Evolutionary conservation across 2,888 invertebrate species (phyloP), one percentile per base, ranked within the genome.

Genomic region (Sphecodes monilicornis): DNA sequence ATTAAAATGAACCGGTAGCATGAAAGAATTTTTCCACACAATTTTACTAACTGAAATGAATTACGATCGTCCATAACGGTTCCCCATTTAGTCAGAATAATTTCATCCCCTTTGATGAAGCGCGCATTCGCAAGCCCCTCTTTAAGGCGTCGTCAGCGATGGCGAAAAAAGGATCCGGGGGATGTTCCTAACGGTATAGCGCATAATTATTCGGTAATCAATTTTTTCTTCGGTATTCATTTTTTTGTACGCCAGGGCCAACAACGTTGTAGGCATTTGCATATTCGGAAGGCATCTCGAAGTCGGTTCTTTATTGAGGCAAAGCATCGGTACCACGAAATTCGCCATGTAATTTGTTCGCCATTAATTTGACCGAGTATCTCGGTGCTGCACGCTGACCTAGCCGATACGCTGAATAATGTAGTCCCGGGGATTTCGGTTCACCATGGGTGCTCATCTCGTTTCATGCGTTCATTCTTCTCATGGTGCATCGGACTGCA

Each of bases 261-360:
- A 73, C 82, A 78, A 72, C 69, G 80, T 71, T 41, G 64, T 71
- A 39, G 46, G 50, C 70, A 88, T 88, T 89, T 84, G 76, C 89
- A 88, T 88, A 87, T 70, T 66, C 84, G 32, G 64, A 77, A 71
- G 74, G 82, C 13, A 81, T 82, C 84, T 66, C 22, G 86, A 57
- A 83, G 75, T 41, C 32, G 54, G 71, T 76, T 70, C 39, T 68
- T 39, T 68, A 39, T 84, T 76, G 54, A 66, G 82, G 70, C 75
- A 54, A 39, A 64, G 66, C 54, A 54, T 79, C 66, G 70, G 60
- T 80, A 46, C 39, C 64, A 73, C 72, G 76, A 87, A 89, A 91
- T 89, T 88, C 88, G 90, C 89, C 88, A 83, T 85, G 90, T 92
- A 92, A 92, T 92, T 92, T 92, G 89, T 85, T 86, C 82, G 79